phyloP scores from a whole-genome alignment of 1,140 invertebrate species.

The Pseudachorutes palmiensis region DNA sequence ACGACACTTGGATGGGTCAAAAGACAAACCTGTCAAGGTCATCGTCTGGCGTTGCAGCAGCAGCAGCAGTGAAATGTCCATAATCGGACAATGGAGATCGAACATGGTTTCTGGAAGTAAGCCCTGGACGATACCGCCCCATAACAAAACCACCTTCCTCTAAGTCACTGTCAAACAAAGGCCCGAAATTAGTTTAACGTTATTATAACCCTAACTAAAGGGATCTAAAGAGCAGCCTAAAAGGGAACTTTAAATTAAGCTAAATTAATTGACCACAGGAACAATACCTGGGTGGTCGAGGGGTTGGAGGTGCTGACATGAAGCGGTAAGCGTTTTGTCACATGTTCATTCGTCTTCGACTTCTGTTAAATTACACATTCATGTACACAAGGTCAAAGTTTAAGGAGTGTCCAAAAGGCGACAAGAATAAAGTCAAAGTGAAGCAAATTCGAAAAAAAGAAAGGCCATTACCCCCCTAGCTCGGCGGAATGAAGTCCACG shows the following conservation, averaged over 20 bases:
- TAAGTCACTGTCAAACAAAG: constrained; percentile 27
- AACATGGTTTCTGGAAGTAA: constrained; percentile 15
- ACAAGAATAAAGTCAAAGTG: constrained; percentile 11
- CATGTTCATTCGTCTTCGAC: constrained; percentile 37
- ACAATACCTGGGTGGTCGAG: constrained; percentile 35
- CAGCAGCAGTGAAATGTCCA: constrained; percentile 24
- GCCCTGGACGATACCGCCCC: constrained; percentile 35
- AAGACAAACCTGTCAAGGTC: constrained; percentile 35
- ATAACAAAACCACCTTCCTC: constrained; percentile 35
- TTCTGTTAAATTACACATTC: constrained; percentile 17
- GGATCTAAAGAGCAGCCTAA: too few relatives aligned
- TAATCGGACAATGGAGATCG: constrained; percentile 34
- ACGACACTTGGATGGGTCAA: too few relatives aligned
- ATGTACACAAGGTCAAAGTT: neutral
- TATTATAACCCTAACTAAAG: too few relatives aligned
- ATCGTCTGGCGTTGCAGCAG: constrained; percentile 28
- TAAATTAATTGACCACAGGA: constrained; percentile 25
- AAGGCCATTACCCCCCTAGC: constrained; percentile 24
- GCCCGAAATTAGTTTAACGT: too few relatives aligned
- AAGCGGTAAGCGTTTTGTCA: constrained; percentile 39
- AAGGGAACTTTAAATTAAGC: too few relatives aligned
- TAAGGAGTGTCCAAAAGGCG: constrained; percentile 12
- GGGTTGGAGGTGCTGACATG: constrained; percentile 35
- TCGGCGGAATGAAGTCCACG: constrained; percentile 60
- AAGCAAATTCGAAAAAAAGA: constrained; percentile 4